Evolutionary conservation across 1,140 invertebrate species (phyloP).

Genomic region (Leptoteleia sp.): DNA sequence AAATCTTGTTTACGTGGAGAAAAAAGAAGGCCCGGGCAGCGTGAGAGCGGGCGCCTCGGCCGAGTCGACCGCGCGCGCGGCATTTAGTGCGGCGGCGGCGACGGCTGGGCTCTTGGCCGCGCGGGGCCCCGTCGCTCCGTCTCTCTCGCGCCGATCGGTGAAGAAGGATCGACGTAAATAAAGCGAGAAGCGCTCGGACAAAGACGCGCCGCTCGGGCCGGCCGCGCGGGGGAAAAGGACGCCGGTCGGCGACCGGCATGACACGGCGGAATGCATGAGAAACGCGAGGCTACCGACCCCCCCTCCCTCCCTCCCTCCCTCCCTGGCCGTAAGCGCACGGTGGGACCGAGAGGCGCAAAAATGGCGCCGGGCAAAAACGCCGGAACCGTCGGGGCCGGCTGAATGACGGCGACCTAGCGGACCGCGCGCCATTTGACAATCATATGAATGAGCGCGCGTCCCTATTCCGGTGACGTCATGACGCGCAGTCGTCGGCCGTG

Average conservation of each 20-base stretch:
- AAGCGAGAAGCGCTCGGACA: no score
- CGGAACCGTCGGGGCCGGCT: background rate
- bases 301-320: background rate
- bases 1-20: conserved; percentile 78
- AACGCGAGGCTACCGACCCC: conserved; percentile 55
- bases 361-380: no score
- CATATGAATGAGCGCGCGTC: conserved; percentile 60
- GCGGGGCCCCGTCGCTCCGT: conserved; percentile 31
- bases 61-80: conserved; percentile 63
- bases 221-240: conserved; percentile 4
- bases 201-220: conserved; percentile 31
- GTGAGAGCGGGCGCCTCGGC: conserved; percentile 76
- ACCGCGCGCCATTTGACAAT: conserved; percentile 65
- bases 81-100: conserved; percentile 77
- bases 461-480: conserved; percentile 52
- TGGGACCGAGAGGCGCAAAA: no score
- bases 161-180: no score
- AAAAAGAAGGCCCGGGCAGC: conserved; percentile 69
- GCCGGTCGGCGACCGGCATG: conserved; percentile 31
- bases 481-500: conserved; percentile 15
- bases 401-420: conserved; percentile 50
- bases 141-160: conserved; percentile 3
- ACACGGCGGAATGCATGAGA: conserved; percentile 80
- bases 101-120: conserved; percentile 59
- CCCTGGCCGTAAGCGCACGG: background rate